These are phyloP conservation scores for Lasius fuliginosus DNA, from an alignment of 2,888 invertebrate species.

Conservation along the genomic window DNA sequence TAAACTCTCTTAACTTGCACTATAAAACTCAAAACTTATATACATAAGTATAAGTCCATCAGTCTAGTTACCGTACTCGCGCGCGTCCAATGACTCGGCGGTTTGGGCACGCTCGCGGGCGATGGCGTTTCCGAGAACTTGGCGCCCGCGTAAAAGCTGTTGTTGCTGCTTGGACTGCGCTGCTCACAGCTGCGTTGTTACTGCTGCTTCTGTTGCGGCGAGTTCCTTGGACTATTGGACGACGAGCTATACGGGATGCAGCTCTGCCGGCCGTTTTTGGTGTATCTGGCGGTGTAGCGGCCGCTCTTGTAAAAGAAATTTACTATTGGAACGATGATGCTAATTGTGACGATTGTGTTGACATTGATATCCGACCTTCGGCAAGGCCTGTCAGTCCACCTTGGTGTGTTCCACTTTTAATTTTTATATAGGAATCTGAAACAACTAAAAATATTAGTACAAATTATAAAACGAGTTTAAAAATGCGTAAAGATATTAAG, in stretches of 20 bases:
- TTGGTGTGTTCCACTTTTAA: conserved; percentile 66
- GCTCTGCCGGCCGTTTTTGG: conserved; percentile 75
- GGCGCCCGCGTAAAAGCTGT: conserved; percentile 89
- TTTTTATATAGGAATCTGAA: too few relatives aligned
- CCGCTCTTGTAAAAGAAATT: conserved; percentile 77
- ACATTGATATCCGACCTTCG: conserved; percentile 79
- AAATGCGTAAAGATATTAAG: too few relatives aligned
- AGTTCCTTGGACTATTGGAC: conserved; percentile 76
- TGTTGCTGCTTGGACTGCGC: conserved; percentile 81
- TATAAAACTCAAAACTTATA: conserved; percentile 60
- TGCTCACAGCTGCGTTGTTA: conserved; percentile 56
- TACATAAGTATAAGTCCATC: conserved; percentile 65
- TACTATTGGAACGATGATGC: conserved; percentile 73
- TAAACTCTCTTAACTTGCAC: conserved; percentile 56
- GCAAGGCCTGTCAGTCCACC: conserved; percentile 83
- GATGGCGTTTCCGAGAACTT: conserved; percentile 95
- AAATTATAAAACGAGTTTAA: too few relatives aligned
- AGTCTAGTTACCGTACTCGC: conserved; percentile 74
- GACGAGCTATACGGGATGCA: conserved; percentile 79
- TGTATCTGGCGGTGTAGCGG: conserved; percentile 66
- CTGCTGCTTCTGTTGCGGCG: conserved; percentile 70
- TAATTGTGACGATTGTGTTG: conserved; percentile 72
- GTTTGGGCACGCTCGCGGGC: conserved; percentile 92
- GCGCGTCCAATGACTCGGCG: conserved; percentile 94
- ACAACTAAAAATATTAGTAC: too few relatives aligned